These are phyloP conservation scores for Drosophila leontia DNA, from an alignment of 1,140 invertebrate genomes.

Conservation along the genomic window DNA sequence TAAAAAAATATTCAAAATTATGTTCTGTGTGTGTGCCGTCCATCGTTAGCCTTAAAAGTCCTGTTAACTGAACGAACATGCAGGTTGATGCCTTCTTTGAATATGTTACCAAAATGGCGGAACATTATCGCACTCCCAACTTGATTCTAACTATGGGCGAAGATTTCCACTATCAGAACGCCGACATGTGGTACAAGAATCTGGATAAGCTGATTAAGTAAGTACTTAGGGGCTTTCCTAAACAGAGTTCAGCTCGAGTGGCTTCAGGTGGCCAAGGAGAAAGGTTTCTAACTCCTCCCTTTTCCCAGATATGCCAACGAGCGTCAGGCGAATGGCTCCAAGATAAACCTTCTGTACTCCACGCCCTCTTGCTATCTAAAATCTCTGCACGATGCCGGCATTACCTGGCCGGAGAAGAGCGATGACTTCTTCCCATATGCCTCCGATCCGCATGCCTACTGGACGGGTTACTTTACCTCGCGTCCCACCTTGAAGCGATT, in stretches of 20 bases:
- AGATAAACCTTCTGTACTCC: conserved; percentile 95
- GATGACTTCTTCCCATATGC: conserved; percentile 98
- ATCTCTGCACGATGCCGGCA: conserved; percentile 89
- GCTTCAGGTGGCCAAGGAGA: no score
- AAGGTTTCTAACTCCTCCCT: not conserved
- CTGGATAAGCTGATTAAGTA: conserved; percentile 95
- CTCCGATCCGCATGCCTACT: conserved; percentile 92
- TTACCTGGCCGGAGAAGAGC: conserved; percentile 89
- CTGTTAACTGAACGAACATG: not conserved
- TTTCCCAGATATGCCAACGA: conserved; percentile 86
- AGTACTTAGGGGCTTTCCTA: conserved; percentile 81
- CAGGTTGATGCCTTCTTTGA: conserved; percentile 87
- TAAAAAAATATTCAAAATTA: conserved; percentile 32
- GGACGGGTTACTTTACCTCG: conserved; percentile 98
- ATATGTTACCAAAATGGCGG: conserved; percentile 86
- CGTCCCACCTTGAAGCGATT: conserved; percentile 93
- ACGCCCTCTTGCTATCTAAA: conserved; percentile 97
- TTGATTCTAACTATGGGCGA: conserved; percentile 95
- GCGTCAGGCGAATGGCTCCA: conserved; percentile 87
- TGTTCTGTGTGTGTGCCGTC: conserved; percentile 8
- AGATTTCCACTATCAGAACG: conserved; percentile 96
- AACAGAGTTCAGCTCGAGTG: conserved; percentile 17
- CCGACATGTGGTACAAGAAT: conserved; percentile 93
- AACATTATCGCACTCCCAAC: conserved; percentile 89
- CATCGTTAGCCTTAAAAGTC: not conserved